A percentile compares a stretch with the other conserved stretches of the same genome.
These are phyloP conservation scores for Nycticebus coucang DNA, from an alignment of 2,113 vertebrate species.

Conservation along the genomic window DNA sequence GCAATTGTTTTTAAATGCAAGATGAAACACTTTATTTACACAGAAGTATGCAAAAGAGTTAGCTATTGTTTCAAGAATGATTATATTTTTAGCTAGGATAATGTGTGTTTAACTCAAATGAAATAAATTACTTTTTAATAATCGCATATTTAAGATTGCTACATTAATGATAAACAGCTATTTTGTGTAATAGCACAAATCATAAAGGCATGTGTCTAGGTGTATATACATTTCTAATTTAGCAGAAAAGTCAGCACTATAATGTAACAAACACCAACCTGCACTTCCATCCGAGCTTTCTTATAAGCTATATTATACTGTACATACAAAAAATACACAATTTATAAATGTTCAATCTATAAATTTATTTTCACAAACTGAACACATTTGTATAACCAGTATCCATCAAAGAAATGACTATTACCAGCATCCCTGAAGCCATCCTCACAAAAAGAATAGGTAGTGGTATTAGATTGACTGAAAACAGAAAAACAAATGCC, in stretches of 20 bases:
- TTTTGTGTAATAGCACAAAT: constrained; percentile 26
- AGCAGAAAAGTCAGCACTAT: neutral
- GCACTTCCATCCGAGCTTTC: neutral
- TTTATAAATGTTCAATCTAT: neutral
- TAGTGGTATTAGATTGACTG: neutral
- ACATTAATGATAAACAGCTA: neutral
- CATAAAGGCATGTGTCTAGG: neutral
- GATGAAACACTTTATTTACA: neutral
- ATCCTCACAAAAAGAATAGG: neutral
- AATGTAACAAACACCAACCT: neutral
- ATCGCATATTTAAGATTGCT: neutral
- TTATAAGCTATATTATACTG: neutral
- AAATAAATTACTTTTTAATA: neutral
- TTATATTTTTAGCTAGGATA: neutral
- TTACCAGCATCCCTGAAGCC: neutral
- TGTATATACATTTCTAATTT: neutral
- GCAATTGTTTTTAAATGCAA: neutral
- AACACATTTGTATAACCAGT: neutral
- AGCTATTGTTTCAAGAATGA: neutral
- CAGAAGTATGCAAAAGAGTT: neutral
- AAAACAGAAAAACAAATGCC: neutral
- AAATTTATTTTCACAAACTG: neutral
- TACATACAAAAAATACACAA: neutral
- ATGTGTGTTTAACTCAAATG: neutral
- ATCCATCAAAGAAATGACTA: neutral